Conservation (phyloP, 2,888 invertebrate species). For the Callyntrura sp. region DNA sequence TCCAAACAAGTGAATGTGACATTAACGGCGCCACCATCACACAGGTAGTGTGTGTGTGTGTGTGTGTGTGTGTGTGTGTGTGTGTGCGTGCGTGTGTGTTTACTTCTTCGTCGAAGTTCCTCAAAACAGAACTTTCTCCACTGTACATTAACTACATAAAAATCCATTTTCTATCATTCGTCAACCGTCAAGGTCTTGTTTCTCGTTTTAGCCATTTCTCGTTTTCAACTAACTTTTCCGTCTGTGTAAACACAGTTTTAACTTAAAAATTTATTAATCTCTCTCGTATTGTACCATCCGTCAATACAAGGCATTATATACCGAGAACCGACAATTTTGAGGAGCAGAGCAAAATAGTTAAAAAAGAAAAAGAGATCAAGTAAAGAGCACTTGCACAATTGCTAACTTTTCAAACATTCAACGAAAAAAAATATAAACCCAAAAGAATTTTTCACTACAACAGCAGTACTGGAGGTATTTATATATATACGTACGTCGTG, state of each 20-base stretch:
- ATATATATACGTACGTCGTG: too few relatives aligned
- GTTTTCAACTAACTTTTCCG: neutral
- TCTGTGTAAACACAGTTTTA: neutral
- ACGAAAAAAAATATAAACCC: neutral
- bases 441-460: slow-evolving; percentile 3
- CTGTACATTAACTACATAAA: slow-evolving; percentile 23
- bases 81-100: too few relatives aligned
- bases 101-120: neutral
- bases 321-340: neutral
- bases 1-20: slow-evolving; percentile 25
- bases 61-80: too few relatives aligned
- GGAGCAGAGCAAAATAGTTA: neutral
- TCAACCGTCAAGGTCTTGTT: slow-evolving; percentile 69
- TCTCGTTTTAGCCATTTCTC: slow-evolving; percentile 51
- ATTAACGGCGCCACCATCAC: neutral
- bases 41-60: neutral
- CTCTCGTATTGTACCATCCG: neutral
- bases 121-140: slow-evolving; percentile 14
- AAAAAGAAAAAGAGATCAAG: neutral
- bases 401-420: slow-evolving; percentile 12
- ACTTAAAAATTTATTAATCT: neutral
- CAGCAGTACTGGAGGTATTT: slow-evolving; percentile 39
- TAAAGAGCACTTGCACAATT: neutral
- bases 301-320: neutral
- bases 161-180: slow-evolving; percentile 62